Evolutionary conservation across 2,797 vertebrate species (phyloP).

Genomic region (Holocentrus rufus): DNA sequence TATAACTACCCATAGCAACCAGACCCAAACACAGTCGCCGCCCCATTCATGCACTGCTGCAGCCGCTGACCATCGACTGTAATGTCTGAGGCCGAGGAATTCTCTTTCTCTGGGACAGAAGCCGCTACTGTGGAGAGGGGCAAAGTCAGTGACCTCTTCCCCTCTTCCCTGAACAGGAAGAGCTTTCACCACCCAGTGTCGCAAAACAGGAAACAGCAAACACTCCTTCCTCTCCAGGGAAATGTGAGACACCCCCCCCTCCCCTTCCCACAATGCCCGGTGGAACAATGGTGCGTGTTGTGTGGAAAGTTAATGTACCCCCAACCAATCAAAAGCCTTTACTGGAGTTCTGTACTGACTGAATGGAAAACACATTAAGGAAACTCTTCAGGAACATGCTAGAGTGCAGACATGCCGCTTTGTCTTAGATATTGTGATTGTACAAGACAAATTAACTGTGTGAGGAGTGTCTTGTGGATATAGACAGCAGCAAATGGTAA

Average conservation of each 20-base stretch:
- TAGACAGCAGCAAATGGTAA: not conserved
- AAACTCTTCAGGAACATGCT: constrained; percentile 54
- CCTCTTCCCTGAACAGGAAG: constrained; percentile 70
- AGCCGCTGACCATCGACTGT: not conserved
- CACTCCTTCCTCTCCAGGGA: constrained; percentile 73
- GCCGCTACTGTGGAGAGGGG: constrained; percentile 41
- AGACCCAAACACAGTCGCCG: constrained; percentile 7
- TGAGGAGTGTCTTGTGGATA: constrained; percentile 33
- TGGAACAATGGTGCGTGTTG: constrained; percentile 80
- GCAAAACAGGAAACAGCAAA: constrained; percentile 79
- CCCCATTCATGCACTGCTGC: not conserved
- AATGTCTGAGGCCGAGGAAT: not conserved
- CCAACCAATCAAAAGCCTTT: constrained; percentile 46
- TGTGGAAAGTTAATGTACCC: constrained; percentile 70
- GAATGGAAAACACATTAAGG: constrained; percentile 59
- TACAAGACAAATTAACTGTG: not conserved
- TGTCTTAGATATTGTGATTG: not conserved
- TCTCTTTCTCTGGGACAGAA: constrained; percentile 2
- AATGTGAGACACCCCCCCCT: constrained; percentile 60
- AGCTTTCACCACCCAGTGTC: constrained; percentile 52
- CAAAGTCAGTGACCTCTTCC: constrained; percentile 33
- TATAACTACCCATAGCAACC: not conserved
- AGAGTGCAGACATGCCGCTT: constrained; percentile 24
- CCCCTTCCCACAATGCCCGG: constrained; percentile 68
- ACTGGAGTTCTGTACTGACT: constrained; percentile 26